Percentiles rank a stretch among this genome's conserved stretches.
These are phyloP conservation scores for Diarsia mendica DNA, from an alignment of 2,888 invertebrate genomes.

Conservation along the genomic window DNA sequence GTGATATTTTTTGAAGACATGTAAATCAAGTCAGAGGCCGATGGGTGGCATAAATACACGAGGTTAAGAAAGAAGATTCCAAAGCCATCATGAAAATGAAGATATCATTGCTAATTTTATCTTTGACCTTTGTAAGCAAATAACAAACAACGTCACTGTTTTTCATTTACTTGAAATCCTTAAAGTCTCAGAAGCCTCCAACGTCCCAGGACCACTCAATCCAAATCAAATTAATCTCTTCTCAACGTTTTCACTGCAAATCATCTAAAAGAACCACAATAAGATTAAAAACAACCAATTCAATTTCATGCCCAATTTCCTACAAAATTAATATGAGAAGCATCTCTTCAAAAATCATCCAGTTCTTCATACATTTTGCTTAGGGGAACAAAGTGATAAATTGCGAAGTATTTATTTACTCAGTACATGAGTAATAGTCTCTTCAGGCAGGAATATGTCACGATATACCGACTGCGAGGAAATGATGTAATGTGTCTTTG, in stretches of 20 bases:
- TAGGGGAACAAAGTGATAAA: conserved; percentile 58
- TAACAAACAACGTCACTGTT: neutral
- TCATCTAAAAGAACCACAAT: conserved; percentile 16
- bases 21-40: too few relatives aligned
- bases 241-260: neutral
- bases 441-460: conserved; percentile 41
- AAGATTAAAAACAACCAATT: conserved; percentile 26
- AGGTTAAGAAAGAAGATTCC: too few relatives aligned
- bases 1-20: too few relatives aligned
- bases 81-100: too few relatives aligned
- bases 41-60: too few relatives aligned
- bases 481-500: conserved; percentile 63
- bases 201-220: neutral
- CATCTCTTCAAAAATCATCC: conserved; percentile 40
- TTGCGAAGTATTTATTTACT: conserved; percentile 63
- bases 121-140: neutral
- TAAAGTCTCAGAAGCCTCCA: neutral
- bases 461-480: conserved; percentile 47
- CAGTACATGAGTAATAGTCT: conserved; percentile 58
- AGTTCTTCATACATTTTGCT: conserved; percentile 26
- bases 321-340: conserved; percentile 27
- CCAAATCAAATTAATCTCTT: conserved; percentile 5
- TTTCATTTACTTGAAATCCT: neutral
- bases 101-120: too few relatives aligned
- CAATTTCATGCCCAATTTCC: conserved; percentile 39